Base-by-base conservation (phyloP, 1,140 invertebrate genomes). In the Macrotrachela quadricornifera region DNA sequence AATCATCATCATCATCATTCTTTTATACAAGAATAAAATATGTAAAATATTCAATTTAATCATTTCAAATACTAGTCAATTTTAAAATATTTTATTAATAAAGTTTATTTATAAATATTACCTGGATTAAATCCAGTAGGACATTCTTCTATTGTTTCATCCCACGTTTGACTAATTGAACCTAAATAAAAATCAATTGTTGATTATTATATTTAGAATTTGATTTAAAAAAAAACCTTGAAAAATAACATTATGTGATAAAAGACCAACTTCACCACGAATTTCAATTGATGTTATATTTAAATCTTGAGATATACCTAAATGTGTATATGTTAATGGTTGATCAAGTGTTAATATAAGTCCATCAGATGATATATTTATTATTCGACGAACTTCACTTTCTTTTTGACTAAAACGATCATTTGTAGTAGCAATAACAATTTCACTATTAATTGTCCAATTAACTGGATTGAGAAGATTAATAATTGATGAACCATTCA, bases 381-480 rank as follows among this genome's bases (percentile, higher is more conserved):
- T 43, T 40, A 70, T 70, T 12, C 42, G 58, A 41, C 54, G 48
- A 21, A 58, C 51, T 54, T 70, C 60, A 53, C 51, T 64, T 48
- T 57, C 37, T n/a, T 56, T 51, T 47, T 60, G 58, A 17, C 57
- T 59, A 18, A 59, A 56, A 10, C 55, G 17, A 42, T 59, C 42
- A 15, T 63, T 62, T 14, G 68, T 67, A 15, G 64, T 61, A 14
- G 66, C 64, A 41, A 70, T 62, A 42, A 64, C 62, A 38, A 70
- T 63, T 38, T 63, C 36, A 41, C 66, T 63, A 12, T 59, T 61
- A 15, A 59, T 56, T 41, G 57, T 10, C 68, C 68, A 70, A 39
- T 59, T 57, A 15, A 63, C 61, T 18, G 59, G 51, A 12, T 59
- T 37, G 30, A 59, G 51, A 17, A 64, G 55, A n/a, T 30, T 15